phyloP scores from a whole-genome alignment of 2,797 vertebrate genomes.

The Glossophaga mutica region DNA sequence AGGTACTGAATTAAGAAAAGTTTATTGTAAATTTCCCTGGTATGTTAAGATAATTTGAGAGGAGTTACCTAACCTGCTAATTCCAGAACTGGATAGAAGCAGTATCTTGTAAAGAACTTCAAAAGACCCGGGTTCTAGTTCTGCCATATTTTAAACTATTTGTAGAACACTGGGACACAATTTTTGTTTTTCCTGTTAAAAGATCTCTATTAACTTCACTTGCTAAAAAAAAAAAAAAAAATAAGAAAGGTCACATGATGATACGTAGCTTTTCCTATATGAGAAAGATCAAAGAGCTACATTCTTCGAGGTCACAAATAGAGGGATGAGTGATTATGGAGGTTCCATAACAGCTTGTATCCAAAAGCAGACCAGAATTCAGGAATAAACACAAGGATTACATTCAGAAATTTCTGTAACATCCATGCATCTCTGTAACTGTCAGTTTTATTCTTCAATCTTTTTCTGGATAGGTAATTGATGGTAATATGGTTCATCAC shows the following conservation, averaged over 20 bases:
- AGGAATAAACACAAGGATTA: neutral
- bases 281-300: neutral
- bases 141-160: neutral
- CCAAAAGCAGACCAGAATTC: neutral
- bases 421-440: neutral
- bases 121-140: neutral
- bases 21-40: neutral
- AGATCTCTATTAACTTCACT: neutral
- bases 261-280: neutral
- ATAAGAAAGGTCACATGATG: neutral
- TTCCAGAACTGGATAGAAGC: neutral
- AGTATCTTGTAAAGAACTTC: neutral
- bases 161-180: neutral
- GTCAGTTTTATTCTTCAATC: neutral
- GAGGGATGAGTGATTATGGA: neutral
- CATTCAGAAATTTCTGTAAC: neutral
- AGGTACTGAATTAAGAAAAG: neutral
- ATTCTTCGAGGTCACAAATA: neutral
- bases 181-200: neutral
- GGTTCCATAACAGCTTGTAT: neutral
- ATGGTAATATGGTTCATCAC: neutral
- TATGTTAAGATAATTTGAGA: neutral
- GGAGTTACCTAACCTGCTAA: neutral
- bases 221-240: slow-evolving; percentile 3
- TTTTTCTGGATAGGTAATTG: neutral